Base-by-base conservation (phyloP, 2,113 vertebrate genomes). In the Pseudopipra pipra region DNA sequence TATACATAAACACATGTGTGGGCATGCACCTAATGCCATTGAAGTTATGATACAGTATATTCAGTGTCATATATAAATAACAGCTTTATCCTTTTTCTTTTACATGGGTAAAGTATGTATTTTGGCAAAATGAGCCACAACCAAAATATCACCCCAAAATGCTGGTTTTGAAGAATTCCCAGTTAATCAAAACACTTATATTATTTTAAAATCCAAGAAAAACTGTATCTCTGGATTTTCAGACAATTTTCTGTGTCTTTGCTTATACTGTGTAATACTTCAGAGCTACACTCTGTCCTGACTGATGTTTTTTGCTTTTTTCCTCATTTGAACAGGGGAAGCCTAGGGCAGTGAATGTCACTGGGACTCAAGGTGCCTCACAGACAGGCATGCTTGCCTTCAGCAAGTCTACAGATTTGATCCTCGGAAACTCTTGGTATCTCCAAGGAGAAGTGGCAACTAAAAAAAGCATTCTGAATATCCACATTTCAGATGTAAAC, bases 271-370 rank as follows among this genome's bases (percentile, higher is more conserved):
- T 75, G 21, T 41, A 92, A 75, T 84, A 85, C 78, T 93, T 93
- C 76, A 88, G 86, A 93, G 61, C 77, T 93, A 52, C 39, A 52
- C 19, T 87, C 56, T 90, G 93, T 89, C 73, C 80, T 94, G 91
- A 92, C 86, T 92, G 83, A 96, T 86, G 52, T 20, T 91, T 93
- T 93, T 56, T 85, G 56, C 41, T 80, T 93, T 95, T 93, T 92
- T 67, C 35, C 14, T 87, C 66, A 10, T 95, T 44, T 87, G 91
- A 92, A 31, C 76, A 89, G 80, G 94, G 95, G 80, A 95, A 85
- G 95, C 96, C 96, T 89, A 78, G 73, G 86, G 96, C 94, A 95
- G 61, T 49, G 41, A 51, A 94, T 97, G 96, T 97, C 96, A 94
- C 91, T 95, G 84, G 41, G 17, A 97, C 89, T 95, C 93, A 96